Conservation (phyloP, 2,113 vertebrate species). For the Clinocottus analis region DNA sequence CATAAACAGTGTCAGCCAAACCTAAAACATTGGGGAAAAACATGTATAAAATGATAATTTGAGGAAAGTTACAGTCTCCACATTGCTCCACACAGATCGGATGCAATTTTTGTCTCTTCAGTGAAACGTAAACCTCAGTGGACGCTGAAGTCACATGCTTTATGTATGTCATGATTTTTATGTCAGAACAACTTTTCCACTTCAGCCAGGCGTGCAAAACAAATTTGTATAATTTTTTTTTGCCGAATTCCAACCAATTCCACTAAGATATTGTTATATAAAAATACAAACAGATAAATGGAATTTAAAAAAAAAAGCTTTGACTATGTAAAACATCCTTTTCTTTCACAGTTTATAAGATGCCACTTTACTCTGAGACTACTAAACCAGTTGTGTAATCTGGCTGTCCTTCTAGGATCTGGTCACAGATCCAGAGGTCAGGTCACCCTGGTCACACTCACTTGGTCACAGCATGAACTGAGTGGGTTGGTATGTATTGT, state of each 20-base stretch:
- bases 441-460: constrained; percentile 32
- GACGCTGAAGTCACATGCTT: background rate
- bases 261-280: background rate
- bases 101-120: background rate
- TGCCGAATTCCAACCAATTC: background rate
- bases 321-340: background rate
- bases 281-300: background rate
- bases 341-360: background rate
- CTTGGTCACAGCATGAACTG: constrained; percentile 25
- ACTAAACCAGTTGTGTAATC: constrained; percentile 8
- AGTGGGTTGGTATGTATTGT: constrained; percentile 9
- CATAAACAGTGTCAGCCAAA: background rate
- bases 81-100: background rate
- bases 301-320: background rate
- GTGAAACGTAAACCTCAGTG: background rate
- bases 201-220: background rate
- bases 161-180: background rate
- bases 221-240: background rate
- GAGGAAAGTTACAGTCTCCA: background rate
- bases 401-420: constrained; percentile 44
- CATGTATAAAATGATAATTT: background rate
- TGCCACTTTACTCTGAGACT: background rate
- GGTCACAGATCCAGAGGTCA: constrained; percentile 55
- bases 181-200: background rate
- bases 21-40: background rate